Base-by-base conservation (phyloP, 2,113 vertebrate genomes). In the Salminus brasiliensis region DNA sequence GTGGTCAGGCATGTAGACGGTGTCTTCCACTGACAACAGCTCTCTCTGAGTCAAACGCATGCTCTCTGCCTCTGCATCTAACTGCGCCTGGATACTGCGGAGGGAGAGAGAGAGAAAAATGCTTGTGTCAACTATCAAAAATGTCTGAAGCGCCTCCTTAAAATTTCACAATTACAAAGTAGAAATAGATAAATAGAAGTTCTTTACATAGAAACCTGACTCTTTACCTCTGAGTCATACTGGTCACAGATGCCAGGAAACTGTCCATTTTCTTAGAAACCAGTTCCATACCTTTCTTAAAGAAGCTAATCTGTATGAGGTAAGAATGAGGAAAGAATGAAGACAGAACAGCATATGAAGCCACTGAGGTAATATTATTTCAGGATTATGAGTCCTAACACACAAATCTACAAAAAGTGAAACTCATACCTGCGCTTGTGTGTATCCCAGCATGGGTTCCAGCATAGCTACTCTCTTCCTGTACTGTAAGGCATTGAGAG, bases 401-500 rank as follows among this genome's bases (percentile, higher is more conserved):
- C 27, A 5, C 5, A 27, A 25, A 21, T 29, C 18, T 1, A 9
- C n/a, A n/a, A n/a, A n/a, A 23, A 52, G 16, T 16, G 9, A 29
- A 11, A 69, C 30, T 36, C 45, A 45, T 36, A 94, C 98, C 97
- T 99, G 97, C 68, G 95, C 95, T 2, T 92, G 94, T 67, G 95
- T 94, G 77, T 96, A 99, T 74, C 97, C 97, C 0, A 98, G 90
- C 94, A 99, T 94, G 76, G 97, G 98, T 66, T 98, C 96, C 74
- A 98, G 90, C 96, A 98, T 97, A 52, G 97, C 97, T 15, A 95
- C 86, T 74, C 94, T 95, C 90, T 98, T 98, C 78, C 96, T 93
- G 89, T 97, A 95, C 92, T 99, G 98, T 81, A 99, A 93, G 1
- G 96, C 96, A 1, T 99, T 99, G 83, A 99, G 94, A 74, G 97